Conservation (phyloP, 2,888 invertebrate species). For the Tiphia femorata region DNA sequence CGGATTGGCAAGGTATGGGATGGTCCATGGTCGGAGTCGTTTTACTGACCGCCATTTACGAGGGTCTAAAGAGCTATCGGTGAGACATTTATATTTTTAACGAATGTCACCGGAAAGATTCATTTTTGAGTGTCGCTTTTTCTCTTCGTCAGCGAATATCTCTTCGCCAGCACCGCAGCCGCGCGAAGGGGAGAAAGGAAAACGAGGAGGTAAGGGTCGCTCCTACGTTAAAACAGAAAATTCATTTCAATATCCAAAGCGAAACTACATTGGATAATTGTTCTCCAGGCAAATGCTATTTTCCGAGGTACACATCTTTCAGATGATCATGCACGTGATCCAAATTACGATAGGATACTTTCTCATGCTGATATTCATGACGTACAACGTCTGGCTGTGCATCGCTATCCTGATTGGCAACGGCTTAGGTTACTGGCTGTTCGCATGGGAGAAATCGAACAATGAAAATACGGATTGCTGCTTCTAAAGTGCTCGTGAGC, state of each 20-base stretch:
- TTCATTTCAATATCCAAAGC: not conserved
- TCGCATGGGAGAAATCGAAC: conserved; percentile 55
- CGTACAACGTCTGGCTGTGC: conserved; percentile 75
- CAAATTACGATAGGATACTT: conserved; percentile 72
- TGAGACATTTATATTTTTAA: conserved; percentile 38
- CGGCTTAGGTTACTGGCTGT: conserved; percentile 70
- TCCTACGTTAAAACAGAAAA: not conserved
- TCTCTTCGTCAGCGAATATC: conserved; percentile 44
- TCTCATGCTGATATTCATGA: conserved; percentile 76
- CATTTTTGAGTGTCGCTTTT: not conserved
- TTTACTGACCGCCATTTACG: conserved; percentile 75
- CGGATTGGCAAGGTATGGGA: conserved; percentile 69
- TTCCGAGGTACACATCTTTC: conserved; percentile 54
- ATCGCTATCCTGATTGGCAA: conserved; percentile 72
- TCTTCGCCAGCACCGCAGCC: conserved; percentile 30
- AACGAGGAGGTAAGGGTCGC: conserved; percentile 40
- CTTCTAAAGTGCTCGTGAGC: too few relatives aligned
- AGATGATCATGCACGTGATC: conserved; percentile 56
- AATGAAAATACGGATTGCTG: conserved; percentile 55
- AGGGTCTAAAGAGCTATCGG: conserved; percentile 77
- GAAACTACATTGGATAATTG: too few relatives aligned
- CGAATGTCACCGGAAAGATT: not conserved
- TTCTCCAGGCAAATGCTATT: conserved; percentile 56
- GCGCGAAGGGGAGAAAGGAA: conserved; percentile 8
- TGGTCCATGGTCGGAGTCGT: conserved; percentile 76